Evolutionary conservation across 2,797 vertebrate genomes (phyloP).

Genomic region (Crossoptilon crossoptilon): DNA sequence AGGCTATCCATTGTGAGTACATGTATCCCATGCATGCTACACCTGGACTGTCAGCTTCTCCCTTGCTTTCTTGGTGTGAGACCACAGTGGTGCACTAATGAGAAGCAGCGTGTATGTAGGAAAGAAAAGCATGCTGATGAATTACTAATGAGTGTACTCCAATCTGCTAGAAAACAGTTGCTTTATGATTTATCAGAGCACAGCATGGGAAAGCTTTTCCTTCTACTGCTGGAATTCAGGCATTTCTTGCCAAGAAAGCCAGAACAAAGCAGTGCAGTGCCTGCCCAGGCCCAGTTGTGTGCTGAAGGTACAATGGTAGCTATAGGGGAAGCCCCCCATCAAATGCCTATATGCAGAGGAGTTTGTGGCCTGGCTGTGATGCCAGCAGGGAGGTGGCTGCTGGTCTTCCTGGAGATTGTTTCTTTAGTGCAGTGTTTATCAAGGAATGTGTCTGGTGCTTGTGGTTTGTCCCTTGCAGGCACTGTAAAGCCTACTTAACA

Average conservation of each 20-base stretch:
- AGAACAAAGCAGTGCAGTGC: not conserved
- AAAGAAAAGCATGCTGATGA: not conserved
- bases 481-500: not conserved
- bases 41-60: not conserved
- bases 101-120: not conserved
- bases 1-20: not conserved
- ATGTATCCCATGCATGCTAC: accelerated
- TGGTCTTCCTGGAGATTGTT: not conserved
- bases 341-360: not conserved
- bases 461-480: not conserved
- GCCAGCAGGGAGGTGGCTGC: not conserved
- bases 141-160: not conserved
- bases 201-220: not conserved
- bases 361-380: not conserved
- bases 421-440: not conserved
- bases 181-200: not conserved
- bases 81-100: not conserved
- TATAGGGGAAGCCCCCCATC: accelerated
- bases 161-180: not conserved
- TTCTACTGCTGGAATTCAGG: not conserved
- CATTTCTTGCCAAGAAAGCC: not conserved
- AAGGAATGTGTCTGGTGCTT: not conserved
- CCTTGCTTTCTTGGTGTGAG: not conserved
- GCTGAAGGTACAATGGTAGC: not conserved
- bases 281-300: not conserved